These are phyloP conservation scores for Ophion ventricosus DNA, from an alignment of 2,888 invertebrate species.

Conservation along the genomic window DNA sequence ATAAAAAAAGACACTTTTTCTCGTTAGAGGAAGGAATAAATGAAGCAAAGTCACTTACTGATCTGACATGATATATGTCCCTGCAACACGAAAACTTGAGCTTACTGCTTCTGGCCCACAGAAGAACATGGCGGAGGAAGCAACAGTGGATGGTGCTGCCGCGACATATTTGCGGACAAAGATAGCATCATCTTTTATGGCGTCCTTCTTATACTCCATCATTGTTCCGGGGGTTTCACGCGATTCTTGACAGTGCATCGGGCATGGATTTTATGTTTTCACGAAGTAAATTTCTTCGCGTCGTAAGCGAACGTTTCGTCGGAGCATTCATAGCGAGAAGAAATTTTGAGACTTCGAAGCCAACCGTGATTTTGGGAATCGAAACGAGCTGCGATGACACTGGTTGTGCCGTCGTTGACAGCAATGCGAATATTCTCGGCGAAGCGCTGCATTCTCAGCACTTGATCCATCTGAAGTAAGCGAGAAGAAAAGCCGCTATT, in stretches of 20 bases:
- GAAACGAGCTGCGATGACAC: slow-evolving; percentile 99
- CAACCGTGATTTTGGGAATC: slow-evolving; percentile 90
- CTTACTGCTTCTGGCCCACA: slow-evolving; percentile 9
- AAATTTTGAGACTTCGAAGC: slow-evolving; percentile 56
- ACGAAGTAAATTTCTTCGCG: slow-evolving; percentile 6
- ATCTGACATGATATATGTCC: slow-evolving; percentile 76
- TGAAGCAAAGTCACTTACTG: slow-evolving; percentile 75
- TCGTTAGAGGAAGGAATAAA: slow-evolving; percentile 33
- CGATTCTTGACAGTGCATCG: neutral
- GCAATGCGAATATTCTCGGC: slow-evolving; percentile 89
- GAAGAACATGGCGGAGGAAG: slow-evolving; percentile 37
- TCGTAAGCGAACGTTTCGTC: slow-evolving; percentile 5
- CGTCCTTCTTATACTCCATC: neutral
- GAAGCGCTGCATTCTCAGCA: slow-evolving; percentile 94
- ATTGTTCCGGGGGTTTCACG: neutral
- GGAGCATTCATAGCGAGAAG: slow-evolving; percentile 39
- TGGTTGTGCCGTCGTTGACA: slow-evolving; percentile 94
- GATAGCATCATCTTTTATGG: neutral
- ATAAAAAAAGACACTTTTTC: neutral
- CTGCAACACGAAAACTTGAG: slow-evolving; percentile 44
- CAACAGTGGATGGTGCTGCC: slow-evolving; percentile 24
- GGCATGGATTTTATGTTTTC: slow-evolving; percentile 45
- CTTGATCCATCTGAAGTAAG: slow-evolving; percentile 88
- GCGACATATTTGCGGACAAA: slow-evolving; percentile 13
- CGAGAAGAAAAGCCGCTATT: neutral